phyloP scores from a whole-genome alignment of 2,888 invertebrate genomes.

The Lepidocyrtoides sp. region DNA sequence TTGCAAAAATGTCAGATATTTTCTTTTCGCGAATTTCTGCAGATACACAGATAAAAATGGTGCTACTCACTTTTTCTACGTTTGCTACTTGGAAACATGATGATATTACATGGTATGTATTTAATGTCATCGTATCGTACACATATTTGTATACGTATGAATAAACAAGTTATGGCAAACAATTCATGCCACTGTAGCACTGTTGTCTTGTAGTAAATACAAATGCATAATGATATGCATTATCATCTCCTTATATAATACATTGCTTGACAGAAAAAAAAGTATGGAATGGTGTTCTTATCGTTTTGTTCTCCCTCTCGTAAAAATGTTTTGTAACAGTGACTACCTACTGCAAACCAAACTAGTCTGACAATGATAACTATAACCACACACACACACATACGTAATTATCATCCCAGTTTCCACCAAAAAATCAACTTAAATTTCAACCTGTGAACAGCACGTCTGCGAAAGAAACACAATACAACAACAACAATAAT shows the following conservation, averaged over 20 bases:
- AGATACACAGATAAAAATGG: not conserved
- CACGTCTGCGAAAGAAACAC: not conserved
- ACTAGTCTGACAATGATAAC: not conserved
- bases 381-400: not conserved
- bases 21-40: constrained; percentile 20
- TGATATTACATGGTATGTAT: too few relatives aligned
- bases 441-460: not conserved
- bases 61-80: not conserved
- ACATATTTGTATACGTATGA: not conserved
- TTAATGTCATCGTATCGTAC: too few relatives aligned
- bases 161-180: not conserved
- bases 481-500: not conserved
- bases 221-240: not conserved
- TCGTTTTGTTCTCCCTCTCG: not conserved
- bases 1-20: constrained; percentile 39
- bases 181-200: not conserved
- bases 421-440: not conserved
- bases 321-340: not conserved
- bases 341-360: not conserved
- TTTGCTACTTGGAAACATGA: constrained; percentile 39
- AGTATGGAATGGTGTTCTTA: too few relatives aligned
- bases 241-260: not conserved
- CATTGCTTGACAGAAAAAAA: not conserved
- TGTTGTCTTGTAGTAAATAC: not conserved
- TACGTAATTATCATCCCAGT: not conserved